Evolutionary conservation across 2,113 vertebrate genomes (phyloP), one percentile per base, ranked within the genome.

Genomic region (Malurus alboscapulatus): DNA sequence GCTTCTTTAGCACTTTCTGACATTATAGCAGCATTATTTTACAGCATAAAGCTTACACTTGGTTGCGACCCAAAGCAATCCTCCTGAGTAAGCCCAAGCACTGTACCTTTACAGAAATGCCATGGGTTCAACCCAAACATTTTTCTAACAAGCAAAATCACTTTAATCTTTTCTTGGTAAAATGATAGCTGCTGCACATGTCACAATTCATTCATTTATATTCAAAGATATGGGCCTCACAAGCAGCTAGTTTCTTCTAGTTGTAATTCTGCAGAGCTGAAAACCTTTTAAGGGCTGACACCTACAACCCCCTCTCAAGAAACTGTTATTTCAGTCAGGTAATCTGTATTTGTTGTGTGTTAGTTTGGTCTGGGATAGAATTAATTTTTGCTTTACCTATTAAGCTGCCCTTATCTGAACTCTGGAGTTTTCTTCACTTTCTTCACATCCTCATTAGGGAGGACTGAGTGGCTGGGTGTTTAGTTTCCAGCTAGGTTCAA

Each of bases 401-500:
- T 42, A 48, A 75, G 26, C 14, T 54, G 25, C 9, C 17, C 5
- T 42, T 75, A 34, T 5, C 45, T 48, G 48, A 62, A 42, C 42
- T 7, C 25, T 36, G 21, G 25, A 82, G 17, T 76, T 83, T 62
- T 61, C 55, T 67, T 83, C 62, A 19, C 25, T 48, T 75, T 38
- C 38, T 38, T 38, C 38, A 38, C 10, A 38, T 38, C 38, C 38
- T 38, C 38, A 38, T 38, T 38, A 38, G 38, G 19, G n/a, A 30
- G 16, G 13, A 74, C 19, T 0, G 1, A 67, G 27, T 2, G 4
- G 53, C 38, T 47, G 30, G 0, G 0, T 24, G 34, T 30, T 62
- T 42, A 26, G 63, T 27, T 55, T 26, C 47, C 62, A 42, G 17
- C 34, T 42, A 22, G 40, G 14, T 47, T 69, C 57, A 27, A 55